Evolutionary conservation across 2,888 invertebrate genomes (phyloP).

Genomic region (Vanessa cardui): DNA sequence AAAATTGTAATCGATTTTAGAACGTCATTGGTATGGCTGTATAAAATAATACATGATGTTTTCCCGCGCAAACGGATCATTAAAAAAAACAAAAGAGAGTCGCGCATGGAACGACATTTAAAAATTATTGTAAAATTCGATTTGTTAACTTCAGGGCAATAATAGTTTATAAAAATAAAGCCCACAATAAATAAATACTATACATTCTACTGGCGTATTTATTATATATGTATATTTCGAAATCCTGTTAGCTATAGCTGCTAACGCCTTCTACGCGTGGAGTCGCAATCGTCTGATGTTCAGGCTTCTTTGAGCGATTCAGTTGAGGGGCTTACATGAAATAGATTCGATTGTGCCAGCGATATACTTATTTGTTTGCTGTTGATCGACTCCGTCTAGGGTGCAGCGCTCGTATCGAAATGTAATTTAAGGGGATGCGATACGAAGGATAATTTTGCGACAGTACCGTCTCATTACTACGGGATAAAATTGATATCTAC

Average conservation of each 20-base stretch:
- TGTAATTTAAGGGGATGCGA: slow-evolving; percentile 44
- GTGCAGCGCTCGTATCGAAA: slow-evolving; percentile 42
- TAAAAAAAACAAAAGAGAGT: too few species aligned
- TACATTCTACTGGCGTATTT: too few species aligned
- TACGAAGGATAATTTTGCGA: slow-evolving; percentile 28
- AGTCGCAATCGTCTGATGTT: slow-evolving; percentile 52
- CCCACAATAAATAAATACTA: too few species aligned
- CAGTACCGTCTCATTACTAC: slow-evolving; percentile 13
- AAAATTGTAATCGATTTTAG: too few species aligned
- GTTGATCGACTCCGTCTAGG: slow-evolving; percentile 63
- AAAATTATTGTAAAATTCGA: too few species aligned
- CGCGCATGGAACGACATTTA: too few species aligned
- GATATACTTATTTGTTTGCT: slow-evolving; percentile 76
- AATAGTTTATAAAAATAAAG: too few species aligned
- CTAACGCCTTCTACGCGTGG: slow-evolving; percentile 29
- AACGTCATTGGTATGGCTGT: too few species aligned
- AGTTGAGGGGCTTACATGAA: slow-evolving; percentile 67
- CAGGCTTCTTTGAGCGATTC: slow-evolving; percentile 71
- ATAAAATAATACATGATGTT: too few species aligned
- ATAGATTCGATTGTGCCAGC: slow-evolving; percentile 66
- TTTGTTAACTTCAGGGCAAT: too few species aligned
- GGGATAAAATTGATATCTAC: background rate
- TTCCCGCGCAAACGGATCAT: too few species aligned
- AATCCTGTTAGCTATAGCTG: slow-evolving; percentile 35
- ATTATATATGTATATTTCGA: background rate